Evolutionary conservation across 2,113 vertebrate species (phyloP).

Genomic region (Platichthys flesus): DNA sequence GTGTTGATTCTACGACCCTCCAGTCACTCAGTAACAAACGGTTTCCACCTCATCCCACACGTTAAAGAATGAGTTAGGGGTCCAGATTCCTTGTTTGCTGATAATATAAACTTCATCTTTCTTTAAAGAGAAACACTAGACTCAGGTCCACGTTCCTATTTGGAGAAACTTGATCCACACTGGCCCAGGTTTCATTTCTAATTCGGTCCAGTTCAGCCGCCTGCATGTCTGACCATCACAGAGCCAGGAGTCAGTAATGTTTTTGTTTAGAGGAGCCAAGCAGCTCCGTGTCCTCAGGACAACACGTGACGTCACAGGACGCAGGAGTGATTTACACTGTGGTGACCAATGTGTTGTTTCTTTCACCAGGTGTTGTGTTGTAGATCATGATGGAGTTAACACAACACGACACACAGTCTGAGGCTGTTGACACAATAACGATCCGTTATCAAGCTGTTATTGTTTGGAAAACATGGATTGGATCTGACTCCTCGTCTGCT

Average conservation of each 20-base stretch:
- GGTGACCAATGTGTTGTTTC: background rate
- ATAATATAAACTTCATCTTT: conserved; percentile 31
- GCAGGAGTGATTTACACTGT: background rate
- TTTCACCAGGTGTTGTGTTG: background rate
- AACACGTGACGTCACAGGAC: conserved; percentile 2
- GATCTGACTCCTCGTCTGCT: conserved; percentile 29
- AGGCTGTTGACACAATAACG: background rate
- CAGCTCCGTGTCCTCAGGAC: conserved; percentile 2
- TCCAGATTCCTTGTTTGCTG: too few species aligned
- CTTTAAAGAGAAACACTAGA: conserved; percentile 36
- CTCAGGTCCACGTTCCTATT: conserved; percentile 43
- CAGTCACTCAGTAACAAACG: too few species aligned
- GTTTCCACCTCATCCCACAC: too few species aligned
- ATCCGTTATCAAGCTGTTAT: background rate
- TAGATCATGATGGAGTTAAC: background rate
- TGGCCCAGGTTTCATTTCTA: conserved; percentile 62
- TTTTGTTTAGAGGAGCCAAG: conserved; percentile 33
- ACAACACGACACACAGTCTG: background rate
- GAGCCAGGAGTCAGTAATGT: conserved; percentile 11
- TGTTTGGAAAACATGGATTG: conserved; percentile 1
- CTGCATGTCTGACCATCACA: conserved; percentile 36
- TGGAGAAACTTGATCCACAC: conserved; percentile 52
- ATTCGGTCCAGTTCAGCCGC: conserved; percentile 54
- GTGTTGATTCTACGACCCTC: too few species aligned
- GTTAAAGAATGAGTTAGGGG: too few species aligned